Base-by-base conservation (phyloP, 2,797 vertebrate species). In the Garrulus glandarius region DNA sequence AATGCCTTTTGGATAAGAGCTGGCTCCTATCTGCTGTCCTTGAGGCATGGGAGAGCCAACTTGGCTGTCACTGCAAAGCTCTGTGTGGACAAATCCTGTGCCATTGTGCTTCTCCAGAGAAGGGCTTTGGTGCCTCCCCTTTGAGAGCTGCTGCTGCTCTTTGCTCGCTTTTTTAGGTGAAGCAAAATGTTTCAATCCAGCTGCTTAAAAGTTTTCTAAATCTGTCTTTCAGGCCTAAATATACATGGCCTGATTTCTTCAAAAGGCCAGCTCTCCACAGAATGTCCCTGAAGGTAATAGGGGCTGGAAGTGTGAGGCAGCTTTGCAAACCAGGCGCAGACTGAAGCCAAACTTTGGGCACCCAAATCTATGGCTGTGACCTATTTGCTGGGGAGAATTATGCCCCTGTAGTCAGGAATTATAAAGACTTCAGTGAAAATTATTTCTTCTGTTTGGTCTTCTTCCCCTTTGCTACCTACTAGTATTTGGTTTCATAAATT, bases 191-290 rank as follows among this genome's bases (percentile, higher is more conserved):
- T 70, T 72, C 36, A 84, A 53, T 93, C 46, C 79, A 69, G 23
- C 84, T 67, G 76, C 72, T 89, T 84, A 46, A 34, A 95, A 92
- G 69, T 78, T 63, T 69, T 94, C 83, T 92, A 90, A 91, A 88
- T 88, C 85, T 55, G 49, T 64, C 55, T 64, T 88, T 82, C 32
- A 68, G 59, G 26, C 37, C 70, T 92, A 94, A 93, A 92, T 88
- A 88, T 91, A 80, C n/a, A 13, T 44, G 70, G 26, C 76, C 91
- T 88, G 61, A 76, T 93, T 94, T 93, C 70, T 89, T 80, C 84
- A 64, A 52, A 93, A 79, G 77, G 10, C 10, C 57, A 81, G 4
- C 75, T 83, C 52, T 69, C 46, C 49, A 34, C 32, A 56, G 59
- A 79, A 59, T 70, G 65, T n/a, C 43, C 13, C 16, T 36, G 47